These are phyloP conservation scores for Rhodeus uyekii DNA, from an alignment of 2,797 vertebrate species.

Conservation along the genomic window DNA sequence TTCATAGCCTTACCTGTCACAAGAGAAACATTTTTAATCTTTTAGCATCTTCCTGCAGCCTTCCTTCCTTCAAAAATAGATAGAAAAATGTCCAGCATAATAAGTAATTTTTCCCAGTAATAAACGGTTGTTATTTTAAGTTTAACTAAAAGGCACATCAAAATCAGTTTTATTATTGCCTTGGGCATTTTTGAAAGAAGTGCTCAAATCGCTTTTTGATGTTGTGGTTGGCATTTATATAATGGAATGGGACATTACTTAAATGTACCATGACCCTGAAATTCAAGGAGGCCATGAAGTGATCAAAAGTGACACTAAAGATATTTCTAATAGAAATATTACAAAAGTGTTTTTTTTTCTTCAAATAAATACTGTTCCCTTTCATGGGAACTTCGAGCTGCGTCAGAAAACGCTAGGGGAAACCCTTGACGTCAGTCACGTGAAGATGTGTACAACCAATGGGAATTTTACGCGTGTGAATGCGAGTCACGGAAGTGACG, in stretches of 20 bases:
- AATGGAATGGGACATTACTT: slow-evolving; percentile 32
- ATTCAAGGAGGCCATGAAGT: not conserved
- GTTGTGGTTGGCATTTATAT: slow-evolving; percentile 52
- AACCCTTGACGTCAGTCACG: no score
- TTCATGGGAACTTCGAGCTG: no score
- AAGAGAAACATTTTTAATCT: slow-evolving; percentile 61
- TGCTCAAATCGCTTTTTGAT: slow-evolving; percentile 47
- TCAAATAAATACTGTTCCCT: no score
- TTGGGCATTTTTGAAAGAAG: slow-evolving; percentile 30
- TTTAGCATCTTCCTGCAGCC: slow-evolving; percentile 44
- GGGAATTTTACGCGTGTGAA: no score
- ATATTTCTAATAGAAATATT: slow-evolving; percentile 41
- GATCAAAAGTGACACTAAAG: slow-evolving; percentile 18
- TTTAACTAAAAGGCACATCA: slow-evolving; percentile 42
- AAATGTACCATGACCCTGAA: slow-evolving; percentile 33
- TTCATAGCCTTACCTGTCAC: slow-evolving; percentile 61
- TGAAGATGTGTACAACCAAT: no score
- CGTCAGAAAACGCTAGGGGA: no score
- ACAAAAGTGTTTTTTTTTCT: no score
- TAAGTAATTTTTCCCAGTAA: slow-evolving; percentile 24
- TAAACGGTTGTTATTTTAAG: slow-evolving; percentile 39
- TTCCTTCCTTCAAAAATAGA: slow-evolving; percentile 30
- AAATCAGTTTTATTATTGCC: slow-evolving; percentile 32
- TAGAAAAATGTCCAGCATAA: not conserved
- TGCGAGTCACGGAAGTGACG: no score